phyloP scores from a whole-genome alignment of 2,797 vertebrate genomes.

The Rachycentron canadum region DNA sequence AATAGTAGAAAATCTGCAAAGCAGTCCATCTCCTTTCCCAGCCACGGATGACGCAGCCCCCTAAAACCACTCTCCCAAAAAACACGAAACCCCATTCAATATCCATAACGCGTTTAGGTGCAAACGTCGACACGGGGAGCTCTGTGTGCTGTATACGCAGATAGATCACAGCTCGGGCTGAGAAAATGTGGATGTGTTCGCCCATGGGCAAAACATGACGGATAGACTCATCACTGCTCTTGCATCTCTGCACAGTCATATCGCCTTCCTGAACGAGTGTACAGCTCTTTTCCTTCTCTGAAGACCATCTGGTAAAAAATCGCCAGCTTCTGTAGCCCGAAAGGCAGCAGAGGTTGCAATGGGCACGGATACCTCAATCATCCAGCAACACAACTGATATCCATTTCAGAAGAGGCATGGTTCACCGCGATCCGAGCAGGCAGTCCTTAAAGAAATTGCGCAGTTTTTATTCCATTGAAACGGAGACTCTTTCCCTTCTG shows the following conservation, averaged over 20 bases:
- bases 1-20: conserved; percentile 65
- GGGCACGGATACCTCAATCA: conserved; percentile 26
- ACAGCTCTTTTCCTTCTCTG: conserved; percentile 46
- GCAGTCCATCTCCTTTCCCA: conserved; percentile 64
- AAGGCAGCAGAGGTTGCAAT: conserved; percentile 21
- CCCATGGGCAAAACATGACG: conserved; percentile 57
- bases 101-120: conserved; percentile 62
- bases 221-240: conserved; percentile 43
- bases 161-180: conserved; percentile 45
- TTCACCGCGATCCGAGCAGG: conserved; percentile 53
- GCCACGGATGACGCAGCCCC: conserved; percentile 75
- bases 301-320: conserved; percentile 60
- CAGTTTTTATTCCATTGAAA: conserved; percentile 87
- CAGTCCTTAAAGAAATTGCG: conserved; percentile 81
- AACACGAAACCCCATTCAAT: conserved; percentile 48
- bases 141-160: conserved; percentile 49
- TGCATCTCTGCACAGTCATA: conserved; percentile 66
- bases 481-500: conserved; percentile 78
- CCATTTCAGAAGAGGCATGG: conserved; percentile 14
- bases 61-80: conserved; percentile 59
- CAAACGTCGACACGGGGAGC: conserved; percentile 63
- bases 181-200: conserved; percentile 51
- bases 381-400: conserved; percentile 31
- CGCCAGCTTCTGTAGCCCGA: conserved; percentile 44
- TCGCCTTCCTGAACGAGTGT: conserved; percentile 54